Evolutionary conservation across 2,113 vertebrate genomes (phyloP).

Genomic region (Tragelaphus strepsiceros): DNA sequence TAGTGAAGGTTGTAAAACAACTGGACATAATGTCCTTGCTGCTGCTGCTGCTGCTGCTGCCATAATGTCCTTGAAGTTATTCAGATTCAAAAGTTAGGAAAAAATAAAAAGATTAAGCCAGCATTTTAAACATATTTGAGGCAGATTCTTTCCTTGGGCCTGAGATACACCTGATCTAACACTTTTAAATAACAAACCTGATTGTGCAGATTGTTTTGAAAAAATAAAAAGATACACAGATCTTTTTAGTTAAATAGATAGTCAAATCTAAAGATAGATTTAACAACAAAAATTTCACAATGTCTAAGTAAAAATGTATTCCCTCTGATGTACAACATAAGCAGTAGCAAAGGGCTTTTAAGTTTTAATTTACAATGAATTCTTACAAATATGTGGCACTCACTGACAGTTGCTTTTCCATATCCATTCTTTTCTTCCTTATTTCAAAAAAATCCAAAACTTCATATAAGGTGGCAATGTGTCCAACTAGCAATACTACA

Average conservation of each 20-base stretch:
- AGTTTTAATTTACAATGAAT: not conserved
- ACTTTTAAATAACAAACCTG: not conserved
- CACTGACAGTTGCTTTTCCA: not conserved
- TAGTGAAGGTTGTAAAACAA: not conserved
- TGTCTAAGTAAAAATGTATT: not conserved
- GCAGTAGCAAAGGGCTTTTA: not conserved
- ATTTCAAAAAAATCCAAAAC: conserved; percentile 4
- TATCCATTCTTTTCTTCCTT: not conserved
- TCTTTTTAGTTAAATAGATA: not conserved
- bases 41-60: too few relatives aligned
- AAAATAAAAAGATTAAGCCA: not conserved
- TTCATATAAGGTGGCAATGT: not conserved
- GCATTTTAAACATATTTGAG: not conserved
- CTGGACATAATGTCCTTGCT: not conserved
- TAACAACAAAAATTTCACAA: not conserved
- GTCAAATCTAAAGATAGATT: not conserved
- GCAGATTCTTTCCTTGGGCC: not conserved
- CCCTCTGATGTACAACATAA: not conserved
- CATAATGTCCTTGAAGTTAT: not conserved
- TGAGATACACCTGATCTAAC: not conserved
- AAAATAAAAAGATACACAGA: not conserved
- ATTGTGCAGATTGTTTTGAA: not conserved
- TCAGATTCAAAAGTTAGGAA: not conserved
- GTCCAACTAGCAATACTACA: not conserved
- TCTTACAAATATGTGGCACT: not conserved